Base-by-base conservation (phyloP, 2,888 invertebrate species). In the Tetranychus piercei region DNA sequence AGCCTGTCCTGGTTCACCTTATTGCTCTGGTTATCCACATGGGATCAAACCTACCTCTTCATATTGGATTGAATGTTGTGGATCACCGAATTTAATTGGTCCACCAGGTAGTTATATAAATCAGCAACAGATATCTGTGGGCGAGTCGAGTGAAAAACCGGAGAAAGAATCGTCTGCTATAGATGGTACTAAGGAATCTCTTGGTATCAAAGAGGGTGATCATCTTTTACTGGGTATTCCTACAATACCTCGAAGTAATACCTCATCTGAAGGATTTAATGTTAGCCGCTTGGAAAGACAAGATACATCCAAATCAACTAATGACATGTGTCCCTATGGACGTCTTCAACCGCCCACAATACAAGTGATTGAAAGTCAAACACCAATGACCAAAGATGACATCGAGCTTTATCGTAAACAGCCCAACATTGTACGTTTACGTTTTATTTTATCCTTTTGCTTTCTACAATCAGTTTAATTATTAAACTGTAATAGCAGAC, bases 61-160 rank as follows among this genome's bases (percentile, higher is more conserved):
- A 75, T 94, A 94, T 84, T 94, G 94, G 94, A 90, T 94, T 82
- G 94, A 94, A 83, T 94, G 94, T 82, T 92, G 92, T n/a, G 86
- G 77, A 15, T 73, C 72, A 22, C 23, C 55, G 6, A 34, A 55
- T 7, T 4, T 44, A 22, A n/a, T 23, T 71, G 55, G 44, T 18
- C 44, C 44, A 71, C n/a, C 71, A 71, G n/a, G n/a, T 43, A 71
- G 44, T 44, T 55, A 55, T 15, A 55, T 55, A 15, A 55, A 55
- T 15, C 55, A 55, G 7, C 55, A 55, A 15, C 55, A 55, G 65
- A 65, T 65, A 18, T 65, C 18, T 18, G 65, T 65, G 65, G n/a
- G 15, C 65, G n/a, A 65, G 7, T 15, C 15, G 55, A 15, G 55
- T 55, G 69, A 69, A 1, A 69, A 69, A 23, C 11, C 34, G 8